Conservation (phyloP, 2,888 invertebrate genomes). For the Pandemis heparana region DNA sequence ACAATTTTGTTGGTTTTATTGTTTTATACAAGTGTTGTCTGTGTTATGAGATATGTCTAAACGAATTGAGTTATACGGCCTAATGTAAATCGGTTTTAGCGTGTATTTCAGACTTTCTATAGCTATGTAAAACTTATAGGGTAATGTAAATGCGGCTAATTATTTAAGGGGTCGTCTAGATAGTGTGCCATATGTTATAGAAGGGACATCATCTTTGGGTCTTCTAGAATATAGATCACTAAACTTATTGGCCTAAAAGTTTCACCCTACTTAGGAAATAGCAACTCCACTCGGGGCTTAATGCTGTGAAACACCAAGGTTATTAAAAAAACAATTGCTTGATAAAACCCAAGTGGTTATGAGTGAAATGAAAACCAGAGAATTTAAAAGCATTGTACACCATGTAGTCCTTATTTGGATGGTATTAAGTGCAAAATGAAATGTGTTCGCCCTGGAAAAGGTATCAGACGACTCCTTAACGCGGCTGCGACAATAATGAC, state of each 20-base stretch:
- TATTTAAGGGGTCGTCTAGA: slow-evolving; percentile 5
- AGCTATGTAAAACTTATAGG: slow-evolving; percentile 1
- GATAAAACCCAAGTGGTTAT: no score
- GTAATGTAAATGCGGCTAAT: slow-evolving; percentile 21
- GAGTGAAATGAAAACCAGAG: no score
- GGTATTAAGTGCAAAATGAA: no score
- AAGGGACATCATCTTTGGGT: not conserved
- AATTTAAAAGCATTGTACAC: no score
- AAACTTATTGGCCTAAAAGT: no score
- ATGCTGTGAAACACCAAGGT: no score
- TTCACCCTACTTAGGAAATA: no score
- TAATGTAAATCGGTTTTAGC: slow-evolving; percentile 50
- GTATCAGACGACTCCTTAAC: not conserved
- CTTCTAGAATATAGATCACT: not conserved
- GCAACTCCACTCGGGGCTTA: no score
- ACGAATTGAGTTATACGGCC: slow-evolving; percentile 48
- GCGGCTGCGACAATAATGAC: slow-evolving; percentile 47
- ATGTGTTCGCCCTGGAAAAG: not conserved
- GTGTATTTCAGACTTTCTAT: slow-evolving; percentile 25
- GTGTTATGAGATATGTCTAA: not conserved
- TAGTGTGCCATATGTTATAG: not conserved
- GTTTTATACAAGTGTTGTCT: slow-evolving; percentile 27
- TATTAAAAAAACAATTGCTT: no score
- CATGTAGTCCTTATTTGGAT: no score
- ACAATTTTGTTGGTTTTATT: slow-evolving; percentile 50